Conservation (phyloP, 2,113 vertebrate species). For the Holacanthus passer region DNA sequence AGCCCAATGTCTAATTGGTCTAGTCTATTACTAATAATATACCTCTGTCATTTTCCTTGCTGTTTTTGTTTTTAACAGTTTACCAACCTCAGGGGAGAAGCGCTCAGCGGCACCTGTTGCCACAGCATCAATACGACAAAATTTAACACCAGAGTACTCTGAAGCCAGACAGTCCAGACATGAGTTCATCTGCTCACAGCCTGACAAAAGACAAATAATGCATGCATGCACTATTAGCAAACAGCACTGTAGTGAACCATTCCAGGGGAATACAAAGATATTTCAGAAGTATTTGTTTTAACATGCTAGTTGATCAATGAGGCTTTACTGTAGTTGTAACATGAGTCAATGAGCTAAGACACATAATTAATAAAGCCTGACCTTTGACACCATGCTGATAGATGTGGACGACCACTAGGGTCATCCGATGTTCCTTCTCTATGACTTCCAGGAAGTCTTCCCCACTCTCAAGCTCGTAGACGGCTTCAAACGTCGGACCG, state of each 20-base stretch:
- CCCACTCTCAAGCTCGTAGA: slow-evolving; percentile 89
- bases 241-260: neutral
- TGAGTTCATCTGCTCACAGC: slow-evolving; percentile 89
- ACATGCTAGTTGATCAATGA: neutral
- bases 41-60: neutral
- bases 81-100: slow-evolving; percentile 87
- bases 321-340: neutral
- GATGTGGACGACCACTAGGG: slow-evolving; percentile 91
- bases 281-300: neutral
- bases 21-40: neutral
- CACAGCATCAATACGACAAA: slow-evolving; percentile 93
- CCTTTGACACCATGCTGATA: slow-evolving; percentile 89
- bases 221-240: neutral
- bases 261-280: neutral
- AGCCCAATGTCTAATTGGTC: neutral
- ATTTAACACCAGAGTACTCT: slow-evolving; percentile 90
- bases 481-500: slow-evolving; percentile 88
- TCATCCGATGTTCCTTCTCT: slow-evolving; percentile 90
- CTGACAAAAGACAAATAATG: slow-evolving; percentile 30
- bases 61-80: neutral
- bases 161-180: slow-evolving; percentile 89
- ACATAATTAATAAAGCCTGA: neutral
- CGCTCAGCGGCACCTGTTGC: slow-evolving; percentile 90
- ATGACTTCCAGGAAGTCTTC: slow-evolving; percentile 93
- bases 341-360: neutral